These are phyloP conservation scores for Formica aserva DNA, from an alignment of 2,888 invertebrate genomes.

Conservation along the genomic window DNA sequence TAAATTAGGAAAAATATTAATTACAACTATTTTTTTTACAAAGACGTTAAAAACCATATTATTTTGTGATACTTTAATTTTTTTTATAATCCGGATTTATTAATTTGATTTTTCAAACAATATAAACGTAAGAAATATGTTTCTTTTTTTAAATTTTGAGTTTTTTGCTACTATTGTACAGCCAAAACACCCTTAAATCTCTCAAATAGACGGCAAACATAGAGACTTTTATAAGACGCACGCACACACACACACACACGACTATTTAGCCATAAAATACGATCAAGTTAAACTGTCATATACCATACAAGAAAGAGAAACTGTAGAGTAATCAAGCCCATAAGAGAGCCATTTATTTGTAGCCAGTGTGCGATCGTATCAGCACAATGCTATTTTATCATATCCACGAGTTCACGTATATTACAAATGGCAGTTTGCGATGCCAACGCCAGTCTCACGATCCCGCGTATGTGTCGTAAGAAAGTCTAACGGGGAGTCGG, in stretches of 20 bases:
- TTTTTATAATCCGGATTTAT: too few relatives aligned
- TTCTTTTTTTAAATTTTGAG: too few relatives aligned
- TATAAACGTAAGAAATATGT: too few relatives aligned
- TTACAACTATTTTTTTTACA: too few relatives aligned
- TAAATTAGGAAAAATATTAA: too few relatives aligned
- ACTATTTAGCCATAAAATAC: constrained; percentile 16
- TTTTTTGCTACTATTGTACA: too few relatives aligned
- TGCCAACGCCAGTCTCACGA: constrained; percentile 14
- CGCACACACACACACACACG: not conserved
- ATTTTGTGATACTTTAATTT: too few relatives aligned
- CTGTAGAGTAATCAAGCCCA: not conserved
- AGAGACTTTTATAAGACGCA: not conserved
- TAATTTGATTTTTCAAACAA: too few relatives aligned
- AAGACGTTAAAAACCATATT: too few relatives aligned
- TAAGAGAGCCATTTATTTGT: not conserved
- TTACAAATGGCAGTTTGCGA: constrained; percentile 9
- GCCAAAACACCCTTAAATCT: not conserved
- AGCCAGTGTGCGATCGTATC: constrained; percentile 4
- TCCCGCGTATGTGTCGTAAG: not conserved
- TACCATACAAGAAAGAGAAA: not conserved
- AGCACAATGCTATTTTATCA: constrained; percentile 25
- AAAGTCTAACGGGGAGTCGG: not conserved
- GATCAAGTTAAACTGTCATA: not conserved
- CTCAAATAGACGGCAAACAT: not conserved
- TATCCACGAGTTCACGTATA: constrained; percentile 18